Percentiles rank a stretch among this genome's conserved stretches.
Conservation (phyloP, 1,140 invertebrate genomes). For the Pseudomyrmex cubaensis region DNA sequence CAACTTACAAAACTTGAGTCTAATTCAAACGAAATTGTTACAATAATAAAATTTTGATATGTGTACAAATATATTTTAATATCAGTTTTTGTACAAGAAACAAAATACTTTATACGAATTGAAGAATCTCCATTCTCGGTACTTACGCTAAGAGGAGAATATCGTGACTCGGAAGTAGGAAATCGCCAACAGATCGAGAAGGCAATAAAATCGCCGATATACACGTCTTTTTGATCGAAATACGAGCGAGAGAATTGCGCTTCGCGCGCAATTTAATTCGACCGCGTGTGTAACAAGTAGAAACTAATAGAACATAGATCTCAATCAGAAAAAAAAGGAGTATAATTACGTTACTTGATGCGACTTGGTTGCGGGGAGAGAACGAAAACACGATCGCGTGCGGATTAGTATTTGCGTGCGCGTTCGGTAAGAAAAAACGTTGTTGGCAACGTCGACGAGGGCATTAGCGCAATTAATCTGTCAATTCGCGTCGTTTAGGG, state of each 20-base stretch:
- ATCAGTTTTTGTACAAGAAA: too few relatives aligned
- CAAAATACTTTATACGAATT: too few relatives aligned
- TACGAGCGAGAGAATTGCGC: too few relatives aligned
- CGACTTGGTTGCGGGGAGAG: too few relatives aligned
- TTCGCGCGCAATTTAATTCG: too few relatives aligned
- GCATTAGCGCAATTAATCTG: constrained; percentile 55
- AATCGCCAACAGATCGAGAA: too few relatives aligned
- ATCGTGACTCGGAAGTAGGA: too few relatives aligned
- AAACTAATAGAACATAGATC: neutral
- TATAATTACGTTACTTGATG: neutral
- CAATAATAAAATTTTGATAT: constrained; percentile 3
- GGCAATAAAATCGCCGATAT: too few relatives aligned
- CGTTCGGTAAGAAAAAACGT: neutral
- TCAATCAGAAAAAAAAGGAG: neutral
- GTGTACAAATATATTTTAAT: too few relatives aligned
- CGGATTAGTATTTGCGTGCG: neutral
- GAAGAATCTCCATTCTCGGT: too few relatives aligned
- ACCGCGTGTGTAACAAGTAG: neutral
- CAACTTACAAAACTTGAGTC: neutral
- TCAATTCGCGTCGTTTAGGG: constrained; percentile 45
- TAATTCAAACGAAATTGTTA: constrained; percentile 22
- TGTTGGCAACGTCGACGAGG: neutral
- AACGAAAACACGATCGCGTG: neutral
- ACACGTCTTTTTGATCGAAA: too few relatives aligned
- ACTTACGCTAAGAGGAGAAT: too few relatives aligned